A percentile compares a stretch with the other conserved stretches of the same genome.
Conservation (phyloP, 2,113 vertebrate genomes). For the Pelobates fuscus region DNA sequence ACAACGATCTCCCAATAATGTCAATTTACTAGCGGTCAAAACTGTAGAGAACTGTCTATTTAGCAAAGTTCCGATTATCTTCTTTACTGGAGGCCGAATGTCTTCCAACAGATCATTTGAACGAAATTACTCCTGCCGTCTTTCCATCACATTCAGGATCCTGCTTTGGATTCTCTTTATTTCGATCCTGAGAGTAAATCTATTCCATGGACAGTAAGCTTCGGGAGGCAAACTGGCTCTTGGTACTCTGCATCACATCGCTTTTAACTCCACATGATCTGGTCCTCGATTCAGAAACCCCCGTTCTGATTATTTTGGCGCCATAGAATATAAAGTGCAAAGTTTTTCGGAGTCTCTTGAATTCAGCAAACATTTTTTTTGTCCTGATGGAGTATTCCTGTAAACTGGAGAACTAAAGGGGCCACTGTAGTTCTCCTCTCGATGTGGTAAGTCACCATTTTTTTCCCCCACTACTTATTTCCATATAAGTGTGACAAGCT, state of each 20-base stretch:
- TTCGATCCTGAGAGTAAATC: neutral
- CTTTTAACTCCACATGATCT: no score
- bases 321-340: neutral
- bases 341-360: neutral
- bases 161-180: neutral
- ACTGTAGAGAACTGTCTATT: no score
- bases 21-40: no score
- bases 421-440: rapidly evolving
- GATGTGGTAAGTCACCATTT: neutral
- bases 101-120: neutral
- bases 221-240: neutral
- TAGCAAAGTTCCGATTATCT: no score
- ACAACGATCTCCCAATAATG: no score
- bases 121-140: neutral
- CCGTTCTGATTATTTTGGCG: neutral
- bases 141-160: neutral
- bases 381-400: neutral
- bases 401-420: neutral
- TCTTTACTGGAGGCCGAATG: no score
- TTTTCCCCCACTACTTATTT: rapidly evolving
- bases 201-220: neutral
- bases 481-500: neutral
- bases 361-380: neutral
- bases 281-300: neutral
- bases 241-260: neutral